Conservation (phyloP, 2,888 invertebrate genomes). For the Lordiphosa fenestrarum region DNA sequence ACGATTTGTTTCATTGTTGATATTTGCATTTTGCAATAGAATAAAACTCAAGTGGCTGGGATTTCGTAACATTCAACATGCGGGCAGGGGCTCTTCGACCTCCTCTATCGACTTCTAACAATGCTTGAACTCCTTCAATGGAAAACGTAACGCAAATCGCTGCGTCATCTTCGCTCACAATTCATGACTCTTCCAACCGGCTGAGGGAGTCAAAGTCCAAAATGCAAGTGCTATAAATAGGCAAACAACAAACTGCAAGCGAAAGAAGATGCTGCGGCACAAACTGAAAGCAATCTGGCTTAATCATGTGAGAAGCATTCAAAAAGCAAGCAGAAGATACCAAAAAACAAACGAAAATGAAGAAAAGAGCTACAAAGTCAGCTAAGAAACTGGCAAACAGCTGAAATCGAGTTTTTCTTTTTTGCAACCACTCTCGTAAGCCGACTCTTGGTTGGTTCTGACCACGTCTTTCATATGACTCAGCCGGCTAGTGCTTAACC, state of each 20-base stretch:
- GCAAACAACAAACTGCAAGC: conserved; percentile 40
- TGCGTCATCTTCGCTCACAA: conserved; percentile 52
- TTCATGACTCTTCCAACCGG: neutral
- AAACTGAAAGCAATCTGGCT: conserved; percentile 70
- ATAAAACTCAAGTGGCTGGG: conserved; percentile 45
- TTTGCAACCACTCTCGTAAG: conserved; percentile 18
- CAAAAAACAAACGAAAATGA: conserved; percentile 31
- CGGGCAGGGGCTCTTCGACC: conserved; percentile 32
- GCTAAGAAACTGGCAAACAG: conserved; percentile 37
- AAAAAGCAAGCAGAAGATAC: conserved; percentile 39
- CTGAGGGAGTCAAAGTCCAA: conserved; percentile 59
- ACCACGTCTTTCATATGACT: conserved; percentile 54
- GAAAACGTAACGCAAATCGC: conserved; percentile 54
- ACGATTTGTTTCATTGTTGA: conserved; percentile 64
- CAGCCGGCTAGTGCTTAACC: conserved; percentile 38
- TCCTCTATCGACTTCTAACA: conserved; percentile 42
- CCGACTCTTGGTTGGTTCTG: conserved; percentile 37
- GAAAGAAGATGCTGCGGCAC: conserved; percentile 23
- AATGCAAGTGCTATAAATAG: conserved; percentile 60
- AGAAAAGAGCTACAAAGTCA: conserved; percentile 26
- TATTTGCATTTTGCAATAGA: conserved; percentile 67
- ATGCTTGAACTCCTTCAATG: conserved; percentile 58
- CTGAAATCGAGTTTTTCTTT: conserved; percentile 42
- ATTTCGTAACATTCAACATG: conserved; percentile 51
- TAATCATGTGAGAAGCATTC: conserved; percentile 73